Evolutionary conservation across 1,140 invertebrate genomes (phyloP).

Genomic region (Bacillus rossius): DNA sequence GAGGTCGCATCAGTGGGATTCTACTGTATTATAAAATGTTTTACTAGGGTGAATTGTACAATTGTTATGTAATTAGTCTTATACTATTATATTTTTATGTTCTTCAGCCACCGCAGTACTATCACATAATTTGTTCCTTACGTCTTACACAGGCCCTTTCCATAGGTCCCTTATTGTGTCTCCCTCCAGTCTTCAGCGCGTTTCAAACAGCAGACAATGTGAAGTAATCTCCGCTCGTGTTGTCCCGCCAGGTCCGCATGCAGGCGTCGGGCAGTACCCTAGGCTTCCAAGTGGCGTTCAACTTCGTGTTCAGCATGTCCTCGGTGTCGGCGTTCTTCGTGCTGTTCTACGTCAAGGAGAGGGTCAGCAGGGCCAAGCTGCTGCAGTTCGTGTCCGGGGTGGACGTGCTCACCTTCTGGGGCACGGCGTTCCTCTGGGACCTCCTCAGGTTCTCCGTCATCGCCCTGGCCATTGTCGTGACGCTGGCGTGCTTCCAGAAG

Average conservation of each 20-base stretch:
- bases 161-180: background rate
- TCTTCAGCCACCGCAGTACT: too few relatives aligned
- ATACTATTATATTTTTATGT: too few relatives aligned
- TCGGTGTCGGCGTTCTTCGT: conserved; percentile 62
- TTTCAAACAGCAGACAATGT: too few relatives aligned
- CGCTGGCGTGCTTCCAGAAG: background rate
- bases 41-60: too few relatives aligned
- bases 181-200: too few relatives aligned
- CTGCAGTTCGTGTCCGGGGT: conserved; percentile 57
- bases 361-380: conserved; percentile 54
- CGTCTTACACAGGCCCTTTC: too few relatives aligned
- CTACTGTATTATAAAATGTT: too few relatives aligned
- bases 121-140: too few relatives aligned
- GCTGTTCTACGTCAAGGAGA: conserved; percentile 58
- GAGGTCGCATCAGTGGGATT: too few relatives aligned
- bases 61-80: too few relatives aligned
- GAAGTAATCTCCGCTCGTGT: too few relatives aligned
- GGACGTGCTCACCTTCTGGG: conserved; percentile 49
- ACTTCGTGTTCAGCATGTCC: conserved; percentile 52
- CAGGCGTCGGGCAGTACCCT: background rate
- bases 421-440: conserved; percentile 48
- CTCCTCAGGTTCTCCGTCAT: conserved; percentile 37
- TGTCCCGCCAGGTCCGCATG: background rate
- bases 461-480: conserved; percentile 2
- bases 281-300: conserved; percentile 14